These are phyloP conservation scores for Ramazzottius varieornatus DNA, from an alignment of 2,888 invertebrate genomes.

Conservation along the genomic window DNA sequence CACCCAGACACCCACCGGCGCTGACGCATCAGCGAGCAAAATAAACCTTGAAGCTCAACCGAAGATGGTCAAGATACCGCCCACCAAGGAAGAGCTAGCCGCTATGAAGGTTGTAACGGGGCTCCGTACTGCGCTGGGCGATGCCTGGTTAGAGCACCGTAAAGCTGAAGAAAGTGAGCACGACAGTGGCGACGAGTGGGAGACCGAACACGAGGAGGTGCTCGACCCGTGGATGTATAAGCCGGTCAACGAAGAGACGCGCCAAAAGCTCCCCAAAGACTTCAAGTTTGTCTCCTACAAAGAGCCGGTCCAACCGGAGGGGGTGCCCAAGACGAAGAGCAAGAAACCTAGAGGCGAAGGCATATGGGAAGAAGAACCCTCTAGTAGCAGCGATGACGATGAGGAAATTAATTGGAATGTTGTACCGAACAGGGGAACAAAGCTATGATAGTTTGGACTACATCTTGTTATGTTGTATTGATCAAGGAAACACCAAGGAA, in stretches of 20 bases:
- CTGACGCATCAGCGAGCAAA: too few species aligned
- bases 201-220: neutral
- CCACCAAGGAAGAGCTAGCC: neutral
- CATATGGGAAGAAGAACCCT: too few species aligned
- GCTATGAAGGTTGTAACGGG: neutral
- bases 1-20: too few species aligned
- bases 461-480: neutral
- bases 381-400: neutral
- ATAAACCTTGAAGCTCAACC: too few species aligned
- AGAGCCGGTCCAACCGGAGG: neutral
- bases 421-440: neutral
- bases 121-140: neutral
- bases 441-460: neutral
- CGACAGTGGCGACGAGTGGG: neutral
- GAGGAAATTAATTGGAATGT: neutral
- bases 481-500: too few species aligned
- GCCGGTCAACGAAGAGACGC: neutral
- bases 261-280: neutral
- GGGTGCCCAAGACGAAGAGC: too few species aligned
- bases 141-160: neutral
- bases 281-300: neutral
- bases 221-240: neutral
- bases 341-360: too few species aligned
- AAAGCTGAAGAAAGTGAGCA: neutral
- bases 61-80: neutral